Conservation (phyloP, 2,113 vertebrate genomes). For the Hipposideros armiger region DNA sequence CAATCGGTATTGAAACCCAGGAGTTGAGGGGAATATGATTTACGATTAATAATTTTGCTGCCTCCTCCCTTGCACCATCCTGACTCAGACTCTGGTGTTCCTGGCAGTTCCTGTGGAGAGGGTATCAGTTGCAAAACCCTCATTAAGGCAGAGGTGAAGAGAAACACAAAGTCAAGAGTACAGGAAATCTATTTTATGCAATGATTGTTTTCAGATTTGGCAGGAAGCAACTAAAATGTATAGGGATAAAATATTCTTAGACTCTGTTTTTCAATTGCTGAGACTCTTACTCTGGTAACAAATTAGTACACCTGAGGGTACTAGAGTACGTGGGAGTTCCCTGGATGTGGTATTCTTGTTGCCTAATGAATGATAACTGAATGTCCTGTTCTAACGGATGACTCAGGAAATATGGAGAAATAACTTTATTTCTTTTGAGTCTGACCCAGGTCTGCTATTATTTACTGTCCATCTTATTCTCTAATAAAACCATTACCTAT, state of each 20-base stretch:
- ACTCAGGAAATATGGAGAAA: not conserved
- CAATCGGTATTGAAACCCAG: not conserved
- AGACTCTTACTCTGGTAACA: not conserved
- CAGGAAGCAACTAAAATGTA: not conserved
- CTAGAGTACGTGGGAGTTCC: not conserved
- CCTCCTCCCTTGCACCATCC: not conserved
- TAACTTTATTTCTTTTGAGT: not conserved
- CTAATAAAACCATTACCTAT: not conserved
- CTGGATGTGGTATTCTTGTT: rapidly evolving
- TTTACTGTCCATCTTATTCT: not conserved
- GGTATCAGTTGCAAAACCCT: not conserved
- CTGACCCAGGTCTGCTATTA: not conserved
- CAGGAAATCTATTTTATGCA: not conserved
- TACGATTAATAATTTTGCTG: not conserved
- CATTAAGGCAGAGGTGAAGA: not conserved
- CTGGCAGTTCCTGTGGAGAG: not conserved
- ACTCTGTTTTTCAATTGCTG: not conserved
- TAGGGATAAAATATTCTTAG: not conserved
- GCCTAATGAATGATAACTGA: not conserved
- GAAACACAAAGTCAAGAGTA: not conserved
- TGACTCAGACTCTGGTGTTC: not conserved
- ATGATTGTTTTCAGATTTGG: not conserved
- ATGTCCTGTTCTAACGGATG: not conserved
- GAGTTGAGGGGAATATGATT: not conserved
- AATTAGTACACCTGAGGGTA: not conserved